phyloP scores from a whole-genome alignment of 2,888 invertebrate genomes.

The Agonopterix arenella region DNA sequence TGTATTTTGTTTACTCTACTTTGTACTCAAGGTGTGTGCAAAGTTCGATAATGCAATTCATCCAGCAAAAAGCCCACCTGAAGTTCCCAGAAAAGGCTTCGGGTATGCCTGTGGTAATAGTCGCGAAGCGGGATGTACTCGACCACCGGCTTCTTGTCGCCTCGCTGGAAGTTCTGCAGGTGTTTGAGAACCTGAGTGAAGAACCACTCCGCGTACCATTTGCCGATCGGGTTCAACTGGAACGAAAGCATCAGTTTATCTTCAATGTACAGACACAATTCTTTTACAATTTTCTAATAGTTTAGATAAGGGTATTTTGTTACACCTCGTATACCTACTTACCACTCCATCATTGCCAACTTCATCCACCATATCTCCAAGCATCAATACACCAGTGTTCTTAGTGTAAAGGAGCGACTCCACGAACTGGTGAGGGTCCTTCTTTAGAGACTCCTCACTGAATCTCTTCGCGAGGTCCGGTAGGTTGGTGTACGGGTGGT shows the following conservation, averaged over 20 bases:
- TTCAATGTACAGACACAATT: no score
- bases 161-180: constrained; percentile 32
- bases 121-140: constrained; percentile 88
- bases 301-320: no score
- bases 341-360: constrained; percentile 77
- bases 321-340: no score
- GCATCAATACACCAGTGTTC: constrained; percentile 85
- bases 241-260: no score
- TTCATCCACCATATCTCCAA: constrained; percentile 81
- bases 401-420: constrained; percentile 82
- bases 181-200: constrained; percentile 84
- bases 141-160: constrained; percentile 34
- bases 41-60: no score
- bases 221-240: constrained; percentile 84
- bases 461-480: constrained; percentile 72
- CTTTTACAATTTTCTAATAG: no score
- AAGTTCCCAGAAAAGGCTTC: constrained; percentile 90
- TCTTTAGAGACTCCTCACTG: constrained; percentile 62
- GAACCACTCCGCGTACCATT: constrained; percentile 91
- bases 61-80: constrained; percentile 61
- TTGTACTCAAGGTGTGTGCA: no score
- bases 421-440: constrained; percentile 81
- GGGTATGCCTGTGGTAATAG: constrained; percentile 89
- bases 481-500: constrained; percentile 77
- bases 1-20: no score